A percentile compares a stretch with the other conserved stretches of the same genome.
Evolutionary conservation across 2,797 vertebrate genomes (phyloP).

Genomic region (Zenarchopterus dispar): DNA sequence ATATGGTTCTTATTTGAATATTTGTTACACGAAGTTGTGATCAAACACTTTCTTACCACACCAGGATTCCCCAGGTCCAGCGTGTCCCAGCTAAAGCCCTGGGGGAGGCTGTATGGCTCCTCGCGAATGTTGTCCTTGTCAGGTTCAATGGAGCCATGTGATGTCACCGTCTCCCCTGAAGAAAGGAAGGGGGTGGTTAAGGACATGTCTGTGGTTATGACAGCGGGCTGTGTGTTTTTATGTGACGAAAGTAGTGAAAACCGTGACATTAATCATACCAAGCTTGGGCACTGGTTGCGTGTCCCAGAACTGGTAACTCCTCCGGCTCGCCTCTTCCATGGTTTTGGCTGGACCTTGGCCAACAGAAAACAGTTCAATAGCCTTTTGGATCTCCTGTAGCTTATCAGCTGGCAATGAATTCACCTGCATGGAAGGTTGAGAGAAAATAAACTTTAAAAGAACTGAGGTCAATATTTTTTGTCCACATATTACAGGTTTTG

Average conservation of each 20-base stretch:
- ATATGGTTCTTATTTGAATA: not conserved
- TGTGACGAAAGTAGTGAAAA: not conserved
- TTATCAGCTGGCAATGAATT: constrained; percentile 78
- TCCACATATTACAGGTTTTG: not conserved
- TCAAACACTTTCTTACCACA: constrained; percentile 86
- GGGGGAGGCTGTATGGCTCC: constrained; percentile 96
- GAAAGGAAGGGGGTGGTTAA: not conserved
- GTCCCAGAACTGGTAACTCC: constrained; percentile 99
- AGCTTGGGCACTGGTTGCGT: constrained; percentile 97
- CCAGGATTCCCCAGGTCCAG: constrained; percentile 90
- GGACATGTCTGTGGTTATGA: not conserved
- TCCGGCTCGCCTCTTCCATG: constrained; percentile 96
- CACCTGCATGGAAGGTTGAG: constrained; percentile 71
- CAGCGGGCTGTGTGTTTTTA: not conserved
- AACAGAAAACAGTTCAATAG: constrained; percentile 96
- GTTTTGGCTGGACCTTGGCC: constrained; percentile 97
- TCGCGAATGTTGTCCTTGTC: constrained; percentile 95
- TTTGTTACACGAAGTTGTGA: not conserved
- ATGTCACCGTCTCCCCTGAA: constrained; percentile 94
- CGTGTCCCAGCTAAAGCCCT: constrained; percentile 96
- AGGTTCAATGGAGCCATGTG: constrained; percentile 93
- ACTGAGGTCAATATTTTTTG: not conserved
- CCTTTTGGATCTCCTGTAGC: constrained; percentile 91
- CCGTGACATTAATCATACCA: constrained; percentile 76
- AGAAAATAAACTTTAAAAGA: not conserved